Percentiles rank a stretch among this genome's conserved stretches.
Conservation (phyloP, 1,140 invertebrate species). For the Cydia amplana region DNA sequence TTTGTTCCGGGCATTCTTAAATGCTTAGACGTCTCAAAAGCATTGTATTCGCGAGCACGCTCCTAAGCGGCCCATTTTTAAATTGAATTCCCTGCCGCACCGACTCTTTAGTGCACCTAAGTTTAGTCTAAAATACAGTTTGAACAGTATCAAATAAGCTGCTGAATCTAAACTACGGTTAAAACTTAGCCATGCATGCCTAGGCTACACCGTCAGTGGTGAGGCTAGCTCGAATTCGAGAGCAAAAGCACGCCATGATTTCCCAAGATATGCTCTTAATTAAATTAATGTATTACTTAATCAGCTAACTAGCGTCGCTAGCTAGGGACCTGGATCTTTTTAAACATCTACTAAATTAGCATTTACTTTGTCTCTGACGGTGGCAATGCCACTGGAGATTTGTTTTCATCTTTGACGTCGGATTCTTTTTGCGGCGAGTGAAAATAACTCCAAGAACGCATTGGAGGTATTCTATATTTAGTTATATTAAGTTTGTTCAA, state of each 20-base stretch:
- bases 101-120: constrained; percentile 11
- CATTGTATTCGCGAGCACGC: neutral
- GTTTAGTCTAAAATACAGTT: constrained; percentile 16
- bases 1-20: constrained; percentile 13
- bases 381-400: constrained; percentile 13
- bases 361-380: constrained; percentile 19
- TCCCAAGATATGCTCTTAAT: constrained; percentile 67
- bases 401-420: constrained; percentile 11
- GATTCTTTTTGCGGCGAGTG: constrained; percentile 28
- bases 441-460: constrained; percentile 27
- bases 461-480: constrained; percentile 22
- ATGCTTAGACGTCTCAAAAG: constrained; percentile 1
- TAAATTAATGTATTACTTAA: constrained; percentile 75
- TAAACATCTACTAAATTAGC: constrained; percentile 16
- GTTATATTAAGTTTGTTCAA: constrained; percentile 26
- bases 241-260: constrained; percentile 45
- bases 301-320: constrained; percentile 58
- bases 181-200: neutral
- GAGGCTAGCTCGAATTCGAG: constrained; percentile 2
- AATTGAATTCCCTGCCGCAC: constrained; percentile 19
- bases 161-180: neutral
- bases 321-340: constrained; percentile 14
- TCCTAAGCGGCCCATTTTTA: constrained; percentile 26
- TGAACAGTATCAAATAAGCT: constrained; percentile 8
- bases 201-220: neutral